Evolutionary conservation across 2,797 vertebrate genomes (phyloP), one percentile per base, ranked within the genome.

Genomic region (Sternotherus odoratus): DNA sequence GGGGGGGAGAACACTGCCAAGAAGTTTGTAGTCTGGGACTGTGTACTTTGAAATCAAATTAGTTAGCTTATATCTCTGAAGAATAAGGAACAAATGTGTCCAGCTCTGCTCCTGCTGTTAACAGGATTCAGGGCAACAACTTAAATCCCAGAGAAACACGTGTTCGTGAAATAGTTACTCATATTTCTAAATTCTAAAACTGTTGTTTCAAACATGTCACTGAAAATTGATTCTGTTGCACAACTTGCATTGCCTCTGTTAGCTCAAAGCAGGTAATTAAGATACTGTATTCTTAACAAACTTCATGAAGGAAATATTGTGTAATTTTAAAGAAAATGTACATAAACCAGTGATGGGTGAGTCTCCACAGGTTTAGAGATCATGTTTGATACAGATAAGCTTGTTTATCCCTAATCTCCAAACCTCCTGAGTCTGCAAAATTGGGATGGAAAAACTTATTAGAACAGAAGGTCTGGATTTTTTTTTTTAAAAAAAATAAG

Each of bases 351-450:
- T 9, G 43, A 24, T 11, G 56, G n/a, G 49, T 0, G 1, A 79
- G 57, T 43, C 83, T 77, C 75, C 90, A 86, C 84, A 92, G 83
- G 90, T 75, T 89, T 72, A 9, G 82, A 50, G 51, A 33, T 86
- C 93, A 86, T 81, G 79, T 87, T 90, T 66, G 75, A 82, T 96
- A 83, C 54, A 90, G 94, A 89, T 93, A 93, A 93, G 81, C 26
- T 63, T 94, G 92, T 89, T 96, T 91, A 94, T 84, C 89, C 60
- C 77, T 78, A 56, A 82, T 82, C 33, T 83, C 51, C 83, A 63
- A 66, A 49, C 36, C 51, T 93, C 77, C 84, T 57, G 46, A 83
- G 23, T 91, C 63, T 85, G 91, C 81, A 51, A 86, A 85, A 85
- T 17, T 57, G 21, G 30, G n/a, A 60, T 83, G 87, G 86, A 95